Base-by-base conservation (phyloP, 2,888 invertebrate genomes). In the Drosophila bunnanda region DNA sequence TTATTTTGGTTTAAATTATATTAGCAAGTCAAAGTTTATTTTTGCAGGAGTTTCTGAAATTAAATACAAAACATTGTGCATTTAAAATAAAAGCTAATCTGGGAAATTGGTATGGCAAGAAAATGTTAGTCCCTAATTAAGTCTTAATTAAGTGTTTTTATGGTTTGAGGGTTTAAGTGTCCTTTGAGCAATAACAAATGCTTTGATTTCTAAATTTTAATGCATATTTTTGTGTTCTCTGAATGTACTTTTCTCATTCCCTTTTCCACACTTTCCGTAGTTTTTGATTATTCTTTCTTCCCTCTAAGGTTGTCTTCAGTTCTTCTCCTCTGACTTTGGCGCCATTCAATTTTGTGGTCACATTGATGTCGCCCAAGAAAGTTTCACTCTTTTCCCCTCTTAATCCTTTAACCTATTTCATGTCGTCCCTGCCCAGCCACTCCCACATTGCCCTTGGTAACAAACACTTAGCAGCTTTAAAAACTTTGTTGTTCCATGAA, bases 291-390 rank as follows among this genome's bases (percentile, higher is more conserved):
- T 39, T 5, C 1, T 30, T n/a, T n/a, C 25, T 2, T 5, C 25
- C 0, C 30, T 43, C 12, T 28, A 25, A 32, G 36, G 17, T 0
- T 30, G 13, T 58, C 44, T 17, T 25, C 15, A 9, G 32, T 32
- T 32, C 12, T 46, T 34, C 28, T 39, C 22, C 38, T 3, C 28
- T 30, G 34, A 36, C 39, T 64, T 39, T 65, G 65, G 65, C 53
- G 65, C 65, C 67, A 65, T 48, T 55, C 54, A 54, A 39, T 67
- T 67, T 41, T 65, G 67, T 55, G 65, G 65, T 41, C 67, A 48
- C 67, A 67, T 55, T 48, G 48, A 67, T 55, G 54, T 67, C 66
- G 56, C 41, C 56, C 17, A 56, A 43, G 34, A 56, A 65, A 66
- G 67, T 67, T 68, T 66, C 50, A 64, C 64, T 48, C 34, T 10